Evolutionary conservation across 2,113 vertebrate genomes (phyloP).

Genomic region (Struthidea cinerea): DNA sequence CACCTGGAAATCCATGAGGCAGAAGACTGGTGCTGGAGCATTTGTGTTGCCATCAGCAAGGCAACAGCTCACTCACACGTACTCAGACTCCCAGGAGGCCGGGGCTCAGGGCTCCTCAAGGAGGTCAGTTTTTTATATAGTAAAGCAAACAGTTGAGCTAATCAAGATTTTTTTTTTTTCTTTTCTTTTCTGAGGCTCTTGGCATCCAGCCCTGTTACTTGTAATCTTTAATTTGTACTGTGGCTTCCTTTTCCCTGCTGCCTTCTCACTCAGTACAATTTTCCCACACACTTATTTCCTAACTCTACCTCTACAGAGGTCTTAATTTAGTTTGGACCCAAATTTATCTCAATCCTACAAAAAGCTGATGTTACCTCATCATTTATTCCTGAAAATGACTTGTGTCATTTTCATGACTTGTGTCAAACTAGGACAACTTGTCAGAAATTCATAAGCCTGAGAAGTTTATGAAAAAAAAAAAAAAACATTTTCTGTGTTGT

Average conservation of each 20-base stretch:
- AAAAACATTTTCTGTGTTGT: background rate
- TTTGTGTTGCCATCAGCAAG: background rate
- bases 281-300: conserved; percentile 60
- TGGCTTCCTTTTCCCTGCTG: conserved; percentile 57
- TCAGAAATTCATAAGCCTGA: background rate
- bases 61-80: conserved; percentile 30
- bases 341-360: conserved; percentile 21
- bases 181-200: conserved; percentile 44
- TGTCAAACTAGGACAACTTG: no score
- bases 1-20: background rate
- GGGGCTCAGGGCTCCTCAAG: background rate
- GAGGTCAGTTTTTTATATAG: conserved; percentile 67
- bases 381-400: conserved; percentile 31
- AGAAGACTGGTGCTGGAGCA: background rate
- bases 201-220: conserved; percentile 50
- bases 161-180: conserved; percentile 22
- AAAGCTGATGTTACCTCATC: conserved; percentile 7
- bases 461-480: background rate
- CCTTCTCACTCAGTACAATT: conserved; percentile 38
- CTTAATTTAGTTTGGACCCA: conserved; percentile 18
- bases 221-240: conserved; percentile 59
- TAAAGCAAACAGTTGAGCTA: conserved; percentile 67
- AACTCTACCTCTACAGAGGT: background rate
- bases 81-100: conserved; percentile 48
- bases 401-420: no score